phyloP scores from a whole-genome alignment of 2,113 vertebrate species.

The Nothocercus julius region DNA sequence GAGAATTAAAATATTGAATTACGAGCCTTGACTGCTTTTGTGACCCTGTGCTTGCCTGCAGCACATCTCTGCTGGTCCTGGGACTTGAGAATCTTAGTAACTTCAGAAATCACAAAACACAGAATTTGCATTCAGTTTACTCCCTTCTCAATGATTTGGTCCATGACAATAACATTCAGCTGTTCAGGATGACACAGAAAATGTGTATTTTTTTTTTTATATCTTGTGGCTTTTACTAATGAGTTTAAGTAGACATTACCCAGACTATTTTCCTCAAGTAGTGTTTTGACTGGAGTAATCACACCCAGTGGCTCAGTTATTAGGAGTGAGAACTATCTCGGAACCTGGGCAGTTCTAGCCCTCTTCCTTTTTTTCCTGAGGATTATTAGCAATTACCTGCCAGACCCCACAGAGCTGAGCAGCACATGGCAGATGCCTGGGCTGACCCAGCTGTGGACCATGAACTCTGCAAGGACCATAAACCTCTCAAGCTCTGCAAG shows the following conservation, averaged over 20 bases:
- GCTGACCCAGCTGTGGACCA: background rate
- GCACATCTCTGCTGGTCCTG: no score
- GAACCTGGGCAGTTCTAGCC: background rate
- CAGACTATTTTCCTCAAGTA: conserved; percentile 1
- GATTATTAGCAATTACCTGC: background rate
- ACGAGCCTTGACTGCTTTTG: background rate
- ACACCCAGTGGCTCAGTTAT: background rate
- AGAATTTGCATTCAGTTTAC: background rate
- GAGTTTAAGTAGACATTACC: conserved; percentile 13
- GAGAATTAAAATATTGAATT: no score
- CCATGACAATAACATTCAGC: background rate
- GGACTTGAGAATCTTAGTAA: background rate
- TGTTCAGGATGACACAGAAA: background rate
- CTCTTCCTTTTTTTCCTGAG: background rate
- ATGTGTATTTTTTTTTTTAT: background rate
- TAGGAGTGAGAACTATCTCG: background rate
- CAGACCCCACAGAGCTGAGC: background rate
- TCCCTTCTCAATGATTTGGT: background rate
- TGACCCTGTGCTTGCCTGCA: background rate
- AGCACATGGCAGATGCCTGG: background rate
- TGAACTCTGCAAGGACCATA: background rate
- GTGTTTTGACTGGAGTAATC: conserved; percentile 24
- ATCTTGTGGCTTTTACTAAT: background rate
- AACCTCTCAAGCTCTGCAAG: background rate
- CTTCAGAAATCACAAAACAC: background rate